Evolutionary conservation across 2,113 vertebrate genomes (phyloP).

Genomic region (Mustela nigripes): DNA sequence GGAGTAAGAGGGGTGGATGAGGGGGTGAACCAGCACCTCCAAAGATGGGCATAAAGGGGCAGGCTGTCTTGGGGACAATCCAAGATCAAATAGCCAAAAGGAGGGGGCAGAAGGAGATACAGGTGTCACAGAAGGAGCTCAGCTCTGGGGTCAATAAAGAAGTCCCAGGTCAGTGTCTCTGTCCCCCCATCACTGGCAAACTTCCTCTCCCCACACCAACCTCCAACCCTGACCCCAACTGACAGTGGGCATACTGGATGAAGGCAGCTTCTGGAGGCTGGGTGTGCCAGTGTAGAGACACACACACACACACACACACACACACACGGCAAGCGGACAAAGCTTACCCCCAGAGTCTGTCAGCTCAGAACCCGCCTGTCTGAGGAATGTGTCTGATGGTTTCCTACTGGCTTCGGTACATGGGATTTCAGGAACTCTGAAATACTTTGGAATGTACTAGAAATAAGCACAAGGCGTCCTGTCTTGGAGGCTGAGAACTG

Average conservation of each 20-base stretch:
- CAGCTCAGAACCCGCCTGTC: fast-evolving
- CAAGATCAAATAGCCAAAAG: neutral
- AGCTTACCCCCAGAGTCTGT: neutral
- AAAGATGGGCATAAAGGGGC: neutral
- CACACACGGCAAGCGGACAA: neutral
- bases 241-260: fast-evolving
- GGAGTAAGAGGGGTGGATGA: neutral
- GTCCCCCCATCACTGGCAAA: neutral
- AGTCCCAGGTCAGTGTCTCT: neutral
- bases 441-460: conserved; percentile 71
- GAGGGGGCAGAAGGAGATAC: neutral
- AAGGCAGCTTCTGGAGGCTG: neutral
- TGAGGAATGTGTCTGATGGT: neutral
- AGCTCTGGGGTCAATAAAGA: neutral
- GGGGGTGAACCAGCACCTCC: neutral
- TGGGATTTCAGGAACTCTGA: neutral
- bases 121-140: neutral
- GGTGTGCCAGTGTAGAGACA: neutral
- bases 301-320: fast-evolving
- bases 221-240: neutral
- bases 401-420: conserved; percentile 58
- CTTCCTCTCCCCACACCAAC: neutral
- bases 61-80: neutral
- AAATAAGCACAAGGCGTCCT: conserved; percentile 75
- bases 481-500: neutral